These are phyloP conservation scores for Varroa destructor DNA, from an alignment of 1,140 invertebrate species.

Conservation along the genomic window DNA sequence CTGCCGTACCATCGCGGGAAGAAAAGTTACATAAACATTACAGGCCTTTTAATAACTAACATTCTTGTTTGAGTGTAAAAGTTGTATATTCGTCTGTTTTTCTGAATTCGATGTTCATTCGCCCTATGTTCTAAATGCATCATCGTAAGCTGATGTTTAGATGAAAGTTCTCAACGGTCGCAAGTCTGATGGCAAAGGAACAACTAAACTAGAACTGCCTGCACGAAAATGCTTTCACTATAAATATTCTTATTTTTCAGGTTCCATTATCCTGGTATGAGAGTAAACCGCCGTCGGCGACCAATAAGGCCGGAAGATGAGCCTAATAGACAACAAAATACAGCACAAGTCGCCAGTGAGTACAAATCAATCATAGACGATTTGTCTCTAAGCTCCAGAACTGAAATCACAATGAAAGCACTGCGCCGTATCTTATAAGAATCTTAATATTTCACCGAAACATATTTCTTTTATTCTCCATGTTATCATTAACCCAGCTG, in stretches of 20 bases:
- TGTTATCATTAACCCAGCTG: background rate
- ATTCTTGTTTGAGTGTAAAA: too few species aligned
- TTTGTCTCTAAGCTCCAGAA: background rate
- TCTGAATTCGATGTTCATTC: too few species aligned
- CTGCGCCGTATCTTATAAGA: background rate
- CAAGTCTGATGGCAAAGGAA: background rate
- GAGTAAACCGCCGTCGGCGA: background rate
- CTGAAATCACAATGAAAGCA: background rate
- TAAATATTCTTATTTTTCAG: background rate
- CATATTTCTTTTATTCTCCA: too few species aligned
- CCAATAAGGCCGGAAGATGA: conserved; percentile 5
- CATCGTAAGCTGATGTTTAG: too few species aligned
- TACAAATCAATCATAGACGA: background rate
- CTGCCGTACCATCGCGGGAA: too few species aligned
- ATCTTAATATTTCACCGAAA: background rate
- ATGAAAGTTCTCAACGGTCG: too few species aligned
- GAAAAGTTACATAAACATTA: too few species aligned
- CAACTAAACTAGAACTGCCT: background rate
- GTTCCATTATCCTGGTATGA: conserved; percentile 16
- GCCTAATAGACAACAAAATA: background rate
- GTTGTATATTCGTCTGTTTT: too few species aligned
- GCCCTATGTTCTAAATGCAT: too few species aligned
- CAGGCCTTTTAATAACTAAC: too few species aligned
- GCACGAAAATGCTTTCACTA: too few species aligned
- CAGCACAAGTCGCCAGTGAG: background rate